Evolutionary conservation across 2,113 vertebrate species (phyloP).

Genomic region (Sander lucioperca): DNA sequence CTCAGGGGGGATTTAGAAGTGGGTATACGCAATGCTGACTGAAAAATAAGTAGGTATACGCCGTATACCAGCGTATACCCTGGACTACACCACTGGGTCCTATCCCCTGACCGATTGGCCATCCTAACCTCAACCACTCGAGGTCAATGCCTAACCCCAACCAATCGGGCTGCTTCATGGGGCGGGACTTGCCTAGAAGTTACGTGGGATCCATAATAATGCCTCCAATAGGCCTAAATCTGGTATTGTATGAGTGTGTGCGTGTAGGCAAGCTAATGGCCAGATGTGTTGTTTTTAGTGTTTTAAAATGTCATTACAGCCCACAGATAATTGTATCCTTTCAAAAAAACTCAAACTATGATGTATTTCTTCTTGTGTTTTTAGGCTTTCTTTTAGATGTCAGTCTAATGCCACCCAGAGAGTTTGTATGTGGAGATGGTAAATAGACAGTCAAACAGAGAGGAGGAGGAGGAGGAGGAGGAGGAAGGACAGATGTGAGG

Average conservation of each 20-base stretch:
- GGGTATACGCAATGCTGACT: no score
- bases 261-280: conserved; percentile 24
- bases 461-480: conserved; percentile 9
- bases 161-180: no score
- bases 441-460: conserved; percentile 1
- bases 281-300: conserved; percentile 38
- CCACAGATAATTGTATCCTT: conserved; percentile 29
- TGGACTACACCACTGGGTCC: no score
- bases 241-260: neutral
- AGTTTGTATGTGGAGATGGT: conserved; percentile 6
- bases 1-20: no score
- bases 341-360: neutral
- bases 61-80: no score
- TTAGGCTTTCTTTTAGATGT: conserved; percentile 1
- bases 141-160: no score
- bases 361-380: neutral
- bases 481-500: conserved; percentile 9
- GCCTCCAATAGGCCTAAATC: no score
- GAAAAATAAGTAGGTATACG: no score
- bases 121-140: no score
- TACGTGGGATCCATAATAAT: no score
- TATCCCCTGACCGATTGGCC: no score
- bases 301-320: conserved; percentile 20
- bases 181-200: no score
- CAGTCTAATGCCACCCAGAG: neutral